A percentile compares a stretch with the other conserved stretches of the same genome.
These are phyloP conservation scores for Heliocidaris erythrogramma DNA, from an alignment of 35 echinoderm and acorn worm genomes.

Conservation along the genomic window DNA sequence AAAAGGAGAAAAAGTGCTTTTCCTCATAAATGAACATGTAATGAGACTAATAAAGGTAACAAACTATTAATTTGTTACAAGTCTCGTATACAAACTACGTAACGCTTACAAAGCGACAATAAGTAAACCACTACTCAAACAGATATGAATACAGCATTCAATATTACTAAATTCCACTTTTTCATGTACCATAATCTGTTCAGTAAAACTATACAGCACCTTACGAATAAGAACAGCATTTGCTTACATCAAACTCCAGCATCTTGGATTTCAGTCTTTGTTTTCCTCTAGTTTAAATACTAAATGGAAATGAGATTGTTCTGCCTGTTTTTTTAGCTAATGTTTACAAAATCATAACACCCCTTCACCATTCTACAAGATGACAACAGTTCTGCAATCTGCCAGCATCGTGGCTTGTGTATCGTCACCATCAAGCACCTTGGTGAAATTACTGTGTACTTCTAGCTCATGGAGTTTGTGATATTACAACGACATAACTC, in stretches of 20 bases:
- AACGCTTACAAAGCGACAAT: not conserved
- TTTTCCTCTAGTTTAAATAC: not conserved
- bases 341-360: too few relatives aligned
- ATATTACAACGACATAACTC: not conserved
- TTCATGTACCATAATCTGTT: not conserved
- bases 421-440: too few relatives aligned
- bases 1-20: too few relatives aligned
- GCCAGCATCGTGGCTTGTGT: too few relatives aligned
- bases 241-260: not conserved
- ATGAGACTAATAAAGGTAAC: not conserved
- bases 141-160: not conserved
- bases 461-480: not conserved
- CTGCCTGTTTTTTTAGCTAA: too few relatives aligned
- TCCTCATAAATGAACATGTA: not conserved
- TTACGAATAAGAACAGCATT: not conserved
- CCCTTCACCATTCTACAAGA: too few relatives aligned
- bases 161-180: not conserved
- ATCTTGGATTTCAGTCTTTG: not conserved
- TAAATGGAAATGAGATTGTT: not conserved
- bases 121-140: not conserved
- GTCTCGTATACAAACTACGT: not conserved
- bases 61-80: not conserved
- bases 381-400: too few relatives aligned
- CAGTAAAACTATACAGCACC: not conserved
- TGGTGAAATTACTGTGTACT: not conserved